phyloP scores from a whole-genome alignment of 2,888 invertebrate species.

The Schrankia costaestrigalis region DNA sequence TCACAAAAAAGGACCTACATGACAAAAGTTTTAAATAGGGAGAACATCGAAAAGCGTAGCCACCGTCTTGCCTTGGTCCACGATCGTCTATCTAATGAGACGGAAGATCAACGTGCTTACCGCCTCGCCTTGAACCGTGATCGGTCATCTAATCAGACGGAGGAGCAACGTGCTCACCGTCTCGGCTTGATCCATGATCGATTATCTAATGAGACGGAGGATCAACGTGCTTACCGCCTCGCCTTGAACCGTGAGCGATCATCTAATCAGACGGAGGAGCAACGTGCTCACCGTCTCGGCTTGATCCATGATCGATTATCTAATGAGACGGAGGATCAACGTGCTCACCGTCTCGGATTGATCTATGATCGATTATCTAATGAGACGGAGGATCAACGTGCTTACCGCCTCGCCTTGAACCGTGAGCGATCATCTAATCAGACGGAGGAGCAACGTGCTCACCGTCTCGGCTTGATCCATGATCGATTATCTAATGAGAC shows the following conservation, averaged over 20 bases:
- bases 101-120: no score
- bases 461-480: constrained; percentile 6
- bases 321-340: constrained; percentile 2
- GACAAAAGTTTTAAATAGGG: constrained; percentile 3
- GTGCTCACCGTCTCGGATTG: neutral
- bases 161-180: constrained; percentile 4
- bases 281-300: no score
- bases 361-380: neutral
- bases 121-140: constrained; percentile 6
- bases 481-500: constrained; percentile 6
- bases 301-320: constrained; percentile 6
- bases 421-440: constrained; percentile 2
- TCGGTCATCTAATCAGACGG: constrained; percentile 2
- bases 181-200: constrained; percentile 3
- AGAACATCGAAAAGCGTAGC: constrained; percentile 1
- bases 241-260: neutral
- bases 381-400: constrained; percentile 1
- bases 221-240: constrained; percentile 2
- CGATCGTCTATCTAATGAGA: no score
- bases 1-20: no score
- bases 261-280: constrained; percentile 8
- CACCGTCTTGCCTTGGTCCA: constrained; percentile 5
- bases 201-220: constrained; percentile 5
- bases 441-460: constrained; percentile 2
- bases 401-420: neutral